Conservation (phyloP, 2,113 vertebrate genomes). For the Cranoglanis bouderius region DNA sequence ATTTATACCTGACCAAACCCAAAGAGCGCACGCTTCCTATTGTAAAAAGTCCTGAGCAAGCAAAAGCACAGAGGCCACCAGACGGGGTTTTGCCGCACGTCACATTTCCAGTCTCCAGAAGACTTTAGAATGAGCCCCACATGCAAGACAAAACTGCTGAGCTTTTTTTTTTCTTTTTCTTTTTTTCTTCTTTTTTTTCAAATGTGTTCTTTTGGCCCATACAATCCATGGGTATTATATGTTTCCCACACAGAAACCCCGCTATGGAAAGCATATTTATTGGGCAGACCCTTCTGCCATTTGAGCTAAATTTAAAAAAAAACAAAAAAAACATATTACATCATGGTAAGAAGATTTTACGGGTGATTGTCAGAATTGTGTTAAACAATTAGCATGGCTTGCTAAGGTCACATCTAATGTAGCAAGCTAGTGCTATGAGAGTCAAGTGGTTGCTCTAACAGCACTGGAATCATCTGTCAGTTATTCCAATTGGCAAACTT, state of each 20-base stretch:
- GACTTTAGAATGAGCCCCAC: slow-evolving; percentile 5
- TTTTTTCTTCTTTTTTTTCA: not conserved
- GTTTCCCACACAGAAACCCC: not conserved
- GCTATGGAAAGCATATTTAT: not conserved
- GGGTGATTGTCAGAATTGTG: not conserved
- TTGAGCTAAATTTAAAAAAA: not conserved
- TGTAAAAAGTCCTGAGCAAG: slow-evolving; percentile 30
- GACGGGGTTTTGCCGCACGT: not conserved
- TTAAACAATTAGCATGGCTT: not conserved
- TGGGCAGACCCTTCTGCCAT: not conserved
- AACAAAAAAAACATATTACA: not conserved
- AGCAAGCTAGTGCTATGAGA: not conserved
- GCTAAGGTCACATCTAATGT: not conserved
- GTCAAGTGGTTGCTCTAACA: not conserved
- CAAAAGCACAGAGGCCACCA: slow-evolving; percentile 11
- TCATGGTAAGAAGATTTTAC: not conserved
- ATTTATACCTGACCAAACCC: slow-evolving; percentile 30
- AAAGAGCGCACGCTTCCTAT: not conserved
- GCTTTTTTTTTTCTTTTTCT: not conserved
- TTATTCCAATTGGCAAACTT: not conserved
- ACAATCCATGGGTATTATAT: not conserved
- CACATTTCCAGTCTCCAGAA: slow-evolving; percentile 15
- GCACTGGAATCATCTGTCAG: not conserved
- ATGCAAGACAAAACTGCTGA: not conserved
- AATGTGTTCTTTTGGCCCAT: not conserved